These are phyloP conservation scores for Setophaga coronata DNA, from an alignment of 2,113 vertebrate genomes.

Conservation along the genomic window DNA sequence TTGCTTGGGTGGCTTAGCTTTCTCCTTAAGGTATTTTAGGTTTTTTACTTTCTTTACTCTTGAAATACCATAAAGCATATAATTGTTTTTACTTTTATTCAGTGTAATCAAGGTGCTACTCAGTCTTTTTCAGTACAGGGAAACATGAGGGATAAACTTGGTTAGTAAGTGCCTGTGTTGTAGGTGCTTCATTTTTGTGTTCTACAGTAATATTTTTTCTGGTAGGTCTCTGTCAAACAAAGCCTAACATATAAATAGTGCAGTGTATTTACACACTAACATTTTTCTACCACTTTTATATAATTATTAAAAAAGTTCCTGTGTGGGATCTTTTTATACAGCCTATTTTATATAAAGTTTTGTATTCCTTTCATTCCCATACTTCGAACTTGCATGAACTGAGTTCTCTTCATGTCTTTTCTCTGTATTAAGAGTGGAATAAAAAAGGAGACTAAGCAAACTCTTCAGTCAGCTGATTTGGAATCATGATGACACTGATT, in stretches of 20 bases:
- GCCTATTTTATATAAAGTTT: not conserved
- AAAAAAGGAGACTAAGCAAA: not conserved
- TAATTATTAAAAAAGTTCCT: not conserved
- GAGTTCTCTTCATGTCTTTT: not conserved
- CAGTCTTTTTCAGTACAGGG: not conserved
- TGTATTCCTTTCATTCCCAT: not conserved
- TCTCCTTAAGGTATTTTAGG: not conserved
- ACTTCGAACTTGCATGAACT: not conserved
- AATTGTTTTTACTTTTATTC: not conserved
- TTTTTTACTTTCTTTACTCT: not conserved
- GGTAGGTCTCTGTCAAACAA: not conserved
- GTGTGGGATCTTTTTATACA: not conserved
- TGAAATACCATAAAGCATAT: not conserved
- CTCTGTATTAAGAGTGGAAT: not conserved
- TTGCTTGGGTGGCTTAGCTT: not conserved
- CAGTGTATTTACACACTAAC: not conserved
- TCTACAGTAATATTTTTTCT: not conserved
- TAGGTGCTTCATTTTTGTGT: not conserved
- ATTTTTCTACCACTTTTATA: not conserved
- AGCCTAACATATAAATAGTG: not conserved
- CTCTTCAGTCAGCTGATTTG: not conserved
- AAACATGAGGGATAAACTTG: not conserved
- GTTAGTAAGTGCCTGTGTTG: not conserved
- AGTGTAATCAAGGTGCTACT: not conserved
- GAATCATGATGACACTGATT: not conserved